Percentiles rank a stretch among this genome's conserved stretches.
Conservation (phyloP, 2,888 invertebrate species). For the Oligia fasciuncula region DNA sequence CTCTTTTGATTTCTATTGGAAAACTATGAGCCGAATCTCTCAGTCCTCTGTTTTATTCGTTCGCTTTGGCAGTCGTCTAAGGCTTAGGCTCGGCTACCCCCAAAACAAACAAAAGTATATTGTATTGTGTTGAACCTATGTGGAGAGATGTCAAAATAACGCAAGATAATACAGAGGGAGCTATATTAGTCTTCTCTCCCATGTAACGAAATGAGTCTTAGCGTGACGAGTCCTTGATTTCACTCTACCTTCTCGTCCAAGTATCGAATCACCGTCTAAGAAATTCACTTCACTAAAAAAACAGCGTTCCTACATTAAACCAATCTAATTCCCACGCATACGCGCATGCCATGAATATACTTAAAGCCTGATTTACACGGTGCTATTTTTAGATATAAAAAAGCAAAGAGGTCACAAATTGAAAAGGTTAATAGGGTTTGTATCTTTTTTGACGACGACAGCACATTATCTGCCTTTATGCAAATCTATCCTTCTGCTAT, state of each 20-base stretch:
- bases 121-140: not conserved
- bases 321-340: not conserved
- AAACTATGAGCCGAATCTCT: not conserved
- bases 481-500: too few species aligned
- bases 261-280: not conserved
- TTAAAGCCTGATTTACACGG: not conserved
- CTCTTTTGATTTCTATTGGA: constrained; percentile 14
- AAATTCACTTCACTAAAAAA: too few species aligned
- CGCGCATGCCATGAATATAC: not conserved
- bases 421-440: too few species aligned
- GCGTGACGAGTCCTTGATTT: not conserved
- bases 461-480: too few species aligned
- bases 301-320: not conserved
- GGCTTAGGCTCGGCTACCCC: too few species aligned
- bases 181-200: not conserved
- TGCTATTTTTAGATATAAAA: not conserved
- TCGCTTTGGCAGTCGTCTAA: not conserved
- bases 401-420: too few species aligned
- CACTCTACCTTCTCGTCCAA: not conserved
- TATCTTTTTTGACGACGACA: too few species aligned
- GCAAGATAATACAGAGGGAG: too few species aligned
- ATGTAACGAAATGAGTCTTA: not conserved
- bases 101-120: not conserved
- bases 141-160: not conserved
- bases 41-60: not conserved